Base-by-base conservation (phyloP, 2,888 invertebrate genomes). In the Nemoura dubitans region DNA sequence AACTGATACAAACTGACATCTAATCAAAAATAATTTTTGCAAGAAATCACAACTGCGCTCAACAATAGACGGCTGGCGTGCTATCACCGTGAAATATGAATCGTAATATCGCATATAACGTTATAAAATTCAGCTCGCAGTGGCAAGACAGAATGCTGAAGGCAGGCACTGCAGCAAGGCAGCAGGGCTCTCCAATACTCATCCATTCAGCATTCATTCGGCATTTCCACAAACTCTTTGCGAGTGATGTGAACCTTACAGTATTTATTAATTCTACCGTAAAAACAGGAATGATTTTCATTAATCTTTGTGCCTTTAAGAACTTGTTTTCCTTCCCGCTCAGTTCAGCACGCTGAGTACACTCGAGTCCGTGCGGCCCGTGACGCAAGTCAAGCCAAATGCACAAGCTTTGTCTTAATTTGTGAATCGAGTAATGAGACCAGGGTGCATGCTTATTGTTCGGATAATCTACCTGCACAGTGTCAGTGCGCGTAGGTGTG, bases 241-340 rank as follows among this genome's bases (percentile, higher is more conserved):
- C 59, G 59, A 59, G 6, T 59, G 21, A 59, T 10, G 59, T 59
- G 59, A 59, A 59, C 10, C 21, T 59, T 59, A 59, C 21, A 59
- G 59, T 21, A 59, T 59, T 59, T 59, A 59, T 59, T 59, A 59
- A 59, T 59, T 59, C 59, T 59, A 59, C 59, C 59, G 59, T 59
- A 59, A 59, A 59, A 59, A 59, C 59, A 21, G 59, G 21, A 59
- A 21, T 14, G 59, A 59, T 59, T 59, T 59, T 59, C 59, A 59
- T 59, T 59, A 59, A 59, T 59, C 59, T 59, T 59, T 21, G 59
- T 59, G 59, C 59, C 59, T 59, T 59, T 59, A 59, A 59, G 59
- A 59, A 59, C 21, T 59, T 59, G 59, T 59, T 59, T 59, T 59
- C 59, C 59, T 59, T 59, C 59, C 14, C 21, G 2, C 16, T 59